phyloP scores from a whole-genome alignment of 2,113 vertebrate genomes.

The Xenopus laevis region DNA sequence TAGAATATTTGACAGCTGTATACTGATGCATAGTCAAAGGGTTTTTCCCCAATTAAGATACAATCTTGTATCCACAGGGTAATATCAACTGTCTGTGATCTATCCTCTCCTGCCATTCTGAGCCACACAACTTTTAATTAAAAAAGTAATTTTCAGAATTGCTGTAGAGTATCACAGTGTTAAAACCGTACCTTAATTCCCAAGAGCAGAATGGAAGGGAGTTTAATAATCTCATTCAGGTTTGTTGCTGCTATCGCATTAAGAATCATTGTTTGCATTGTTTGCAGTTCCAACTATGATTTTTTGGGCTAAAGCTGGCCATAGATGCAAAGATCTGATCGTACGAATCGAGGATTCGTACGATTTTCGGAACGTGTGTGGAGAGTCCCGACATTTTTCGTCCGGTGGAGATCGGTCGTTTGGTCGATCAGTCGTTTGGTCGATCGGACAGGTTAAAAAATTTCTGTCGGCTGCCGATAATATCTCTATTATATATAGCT shows the following conservation, averaged over 20 bases:
- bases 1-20: neutral
- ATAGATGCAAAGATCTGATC: too few species aligned
- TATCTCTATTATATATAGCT: too few species aligned
- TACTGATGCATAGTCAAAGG: neutral
- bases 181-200: conserved; percentile 28
- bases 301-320: too few species aligned
- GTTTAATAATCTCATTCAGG: conserved; percentile 39
- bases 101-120: conserved; percentile 1
- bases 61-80: neutral
- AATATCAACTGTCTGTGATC: conserved; percentile 7
- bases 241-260: conserved; percentile 20
- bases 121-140: conserved; percentile 34
- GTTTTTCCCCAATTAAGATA: neutral
- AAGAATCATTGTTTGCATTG: conserved; percentile 29
- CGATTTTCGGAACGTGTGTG: too few species aligned
- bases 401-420: too few species aligned
- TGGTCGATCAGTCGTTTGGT: too few species aligned
- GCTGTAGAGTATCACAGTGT: conserved; percentile 23
- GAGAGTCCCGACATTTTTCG: too few species aligned
- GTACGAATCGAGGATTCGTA: too few species aligned
- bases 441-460: too few species aligned
- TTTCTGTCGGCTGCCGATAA: too few species aligned
- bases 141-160: conserved; percentile 28
- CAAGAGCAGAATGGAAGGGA: conserved; percentile 23
- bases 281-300: conserved; percentile 19